Conservation (phyloP, 2,113 vertebrate genomes). For the Telmatochromis brachygnathus region DNA sequence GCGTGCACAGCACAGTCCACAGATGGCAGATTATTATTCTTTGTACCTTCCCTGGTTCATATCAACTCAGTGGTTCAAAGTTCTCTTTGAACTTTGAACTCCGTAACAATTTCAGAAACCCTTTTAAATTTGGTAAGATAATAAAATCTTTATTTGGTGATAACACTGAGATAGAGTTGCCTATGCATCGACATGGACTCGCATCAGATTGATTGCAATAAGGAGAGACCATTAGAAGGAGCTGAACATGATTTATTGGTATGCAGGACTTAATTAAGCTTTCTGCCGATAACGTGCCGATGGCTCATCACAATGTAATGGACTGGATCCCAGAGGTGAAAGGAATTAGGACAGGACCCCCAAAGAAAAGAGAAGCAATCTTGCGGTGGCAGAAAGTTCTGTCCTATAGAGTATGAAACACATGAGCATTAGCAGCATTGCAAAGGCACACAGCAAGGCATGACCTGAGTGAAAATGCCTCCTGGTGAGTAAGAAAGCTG, state of each 20-base stretch:
- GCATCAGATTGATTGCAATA: background rate
- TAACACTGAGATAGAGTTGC: background rate
- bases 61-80: background rate
- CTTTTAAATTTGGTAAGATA: background rate
- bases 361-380: background rate
- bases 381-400: background rate
- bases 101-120: background rate
- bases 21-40: background rate
- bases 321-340: background rate
- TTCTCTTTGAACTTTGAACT: background rate
- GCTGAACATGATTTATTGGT: background rate
- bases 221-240: background rate
- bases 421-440: background rate
- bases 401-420: background rate
- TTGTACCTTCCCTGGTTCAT: background rate
- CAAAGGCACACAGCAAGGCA: background rate
- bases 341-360: background rate
- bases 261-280: background rate
- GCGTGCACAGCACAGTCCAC: background rate
- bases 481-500: background rate
- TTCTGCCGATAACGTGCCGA: background rate
- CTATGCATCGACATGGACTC: background rate
- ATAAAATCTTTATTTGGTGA: background rate
- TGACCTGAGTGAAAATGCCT: background rate
- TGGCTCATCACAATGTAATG: background rate